phyloP scores from a whole-genome alignment of 1,140 invertebrate genomes.

The Zaprionus inermis region DNA sequence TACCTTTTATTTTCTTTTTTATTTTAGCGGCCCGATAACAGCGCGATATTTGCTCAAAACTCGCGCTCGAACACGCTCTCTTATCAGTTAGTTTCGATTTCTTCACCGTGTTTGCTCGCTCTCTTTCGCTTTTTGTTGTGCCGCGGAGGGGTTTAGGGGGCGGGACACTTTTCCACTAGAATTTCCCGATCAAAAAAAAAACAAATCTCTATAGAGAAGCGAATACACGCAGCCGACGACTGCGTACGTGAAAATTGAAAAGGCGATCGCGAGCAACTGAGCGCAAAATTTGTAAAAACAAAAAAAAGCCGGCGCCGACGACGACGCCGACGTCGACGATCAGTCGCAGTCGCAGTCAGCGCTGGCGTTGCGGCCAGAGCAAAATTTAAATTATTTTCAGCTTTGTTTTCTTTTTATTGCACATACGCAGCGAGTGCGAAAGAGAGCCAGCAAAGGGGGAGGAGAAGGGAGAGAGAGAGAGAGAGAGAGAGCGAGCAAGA shows the following conservation, averaged over 20 bases:
- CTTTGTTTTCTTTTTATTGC: conserved; percentile 74
- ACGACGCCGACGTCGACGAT: conserved; percentile 30
- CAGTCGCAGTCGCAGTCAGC: conserved; percentile 35
- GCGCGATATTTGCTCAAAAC: conserved; percentile 1
- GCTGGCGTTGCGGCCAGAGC: conserved; percentile 30
- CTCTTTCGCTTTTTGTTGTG: neutral
- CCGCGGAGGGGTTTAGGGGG: neutral
- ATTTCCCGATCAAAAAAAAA: conserved; percentile 20
- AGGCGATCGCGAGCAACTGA: conserved; percentile 82
- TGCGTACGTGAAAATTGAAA: conserved; percentile 81
- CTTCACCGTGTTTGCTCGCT: conserved; percentile 23
- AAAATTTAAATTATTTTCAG: conserved; percentile 82
- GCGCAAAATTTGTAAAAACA: conserved; percentile 76
- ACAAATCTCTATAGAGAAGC: conserved; percentile 32
- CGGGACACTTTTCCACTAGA: neutral
- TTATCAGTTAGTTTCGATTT: conserved; percentile 24
- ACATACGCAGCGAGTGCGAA: conserved; percentile 27
- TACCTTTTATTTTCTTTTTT: conserved; percentile 17
- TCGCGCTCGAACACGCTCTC: neutral
- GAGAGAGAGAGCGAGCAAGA: neutral
- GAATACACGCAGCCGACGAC: conserved; percentile 4
- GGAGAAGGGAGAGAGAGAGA: neutral
- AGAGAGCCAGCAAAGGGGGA: neutral
- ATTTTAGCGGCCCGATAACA: conserved; percentile 19
- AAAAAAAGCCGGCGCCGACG: conserved; percentile 37